Evolutionary conservation across 2,797 vertebrate species (phyloP).

Genomic region (Gobionotothen gibberifrons): DNA sequence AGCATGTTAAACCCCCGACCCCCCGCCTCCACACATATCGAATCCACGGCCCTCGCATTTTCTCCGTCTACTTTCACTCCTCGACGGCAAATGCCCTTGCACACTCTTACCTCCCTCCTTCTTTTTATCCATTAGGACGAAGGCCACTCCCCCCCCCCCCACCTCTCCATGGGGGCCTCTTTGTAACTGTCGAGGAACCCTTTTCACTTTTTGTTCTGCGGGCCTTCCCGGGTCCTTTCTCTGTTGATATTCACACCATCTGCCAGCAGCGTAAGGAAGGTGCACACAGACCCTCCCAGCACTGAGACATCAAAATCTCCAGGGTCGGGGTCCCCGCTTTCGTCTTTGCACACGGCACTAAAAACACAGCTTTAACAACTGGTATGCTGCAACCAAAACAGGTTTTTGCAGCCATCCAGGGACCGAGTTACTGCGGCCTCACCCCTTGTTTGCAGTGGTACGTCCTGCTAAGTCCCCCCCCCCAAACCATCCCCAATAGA

Average conservation of each 20-base stretch:
- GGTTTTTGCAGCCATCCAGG: conserved; percentile 51
- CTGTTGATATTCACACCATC: conserved; percentile 94
- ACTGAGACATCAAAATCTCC: conserved; percentile 44
- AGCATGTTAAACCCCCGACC: conserved; percentile 73
- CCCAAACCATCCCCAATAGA: conserved; percentile 86
- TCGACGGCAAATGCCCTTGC: conserved; percentile 80
- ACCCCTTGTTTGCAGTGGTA: conserved; percentile 86
- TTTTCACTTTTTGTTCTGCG: conserved; percentile 93
- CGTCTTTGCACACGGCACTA: conserved; percentile 37
- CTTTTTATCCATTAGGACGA: conserved; percentile 82
- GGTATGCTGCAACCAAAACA: conserved; percentile 54
- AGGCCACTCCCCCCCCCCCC: conserved; percentile 72
- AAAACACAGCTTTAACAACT: conserved; percentile 64
- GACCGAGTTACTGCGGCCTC: conserved; percentile 45
- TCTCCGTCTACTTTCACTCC: conserved; percentile 70
- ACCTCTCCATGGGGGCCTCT: conserved; percentile 85
- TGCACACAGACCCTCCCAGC: conserved; percentile 49
- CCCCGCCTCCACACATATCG: conserved; percentile 66
- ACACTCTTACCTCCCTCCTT: conserved; percentile 76
- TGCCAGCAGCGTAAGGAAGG: conserved; percentile 85
- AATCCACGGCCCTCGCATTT: conserved; percentile 65
- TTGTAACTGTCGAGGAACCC: conserved; percentile 90
- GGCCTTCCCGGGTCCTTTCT: conserved; percentile 90
- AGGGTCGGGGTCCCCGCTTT: conserved; percentile 45
- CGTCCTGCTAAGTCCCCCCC: conserved; percentile 89